These are phyloP conservation scores for Idaea aversata DNA, from an alignment of 2,888 invertebrate genomes.

Conservation along the genomic window DNA sequence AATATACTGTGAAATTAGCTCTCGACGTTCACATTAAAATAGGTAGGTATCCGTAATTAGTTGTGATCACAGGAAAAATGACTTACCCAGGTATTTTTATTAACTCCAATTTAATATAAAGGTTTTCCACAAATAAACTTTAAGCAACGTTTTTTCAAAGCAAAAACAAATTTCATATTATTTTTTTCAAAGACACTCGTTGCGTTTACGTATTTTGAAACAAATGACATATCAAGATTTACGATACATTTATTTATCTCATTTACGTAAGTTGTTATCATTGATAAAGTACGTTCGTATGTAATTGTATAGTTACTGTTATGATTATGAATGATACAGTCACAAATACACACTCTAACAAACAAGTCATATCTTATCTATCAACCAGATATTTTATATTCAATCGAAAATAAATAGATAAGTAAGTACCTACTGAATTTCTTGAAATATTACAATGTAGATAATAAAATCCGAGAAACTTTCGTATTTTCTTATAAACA, in stretches of 20 bases:
- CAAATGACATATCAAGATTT: slow-evolving; percentile 6
- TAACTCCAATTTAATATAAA: neutral
- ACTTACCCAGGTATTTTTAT: neutral
- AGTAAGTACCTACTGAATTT: neutral
- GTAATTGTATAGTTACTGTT: slow-evolving; percentile 29
- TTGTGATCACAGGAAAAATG: slow-evolving; percentile 2
- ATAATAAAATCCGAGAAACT: neutral
- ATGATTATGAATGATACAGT: slow-evolving; percentile 28
- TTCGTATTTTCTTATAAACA: neutral
- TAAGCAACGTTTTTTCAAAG: neutral
- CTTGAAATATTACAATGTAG: neutral
- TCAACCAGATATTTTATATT: slow-evolving; percentile 19
- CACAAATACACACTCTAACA: slow-evolving; percentile 25
- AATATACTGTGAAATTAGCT: slow-evolving; percentile 29
- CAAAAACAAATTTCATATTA: neutral
- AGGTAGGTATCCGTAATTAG: slow-evolving; percentile 8
- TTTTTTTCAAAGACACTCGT: neutral
- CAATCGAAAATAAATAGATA: slow-evolving; percentile 15
- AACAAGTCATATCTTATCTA: slow-evolving; percentile 34
- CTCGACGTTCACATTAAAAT: slow-evolving; percentile 20
- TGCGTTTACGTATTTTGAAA: neutral
- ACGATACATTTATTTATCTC: neutral
- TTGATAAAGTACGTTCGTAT: slow-evolving; percentile 27
- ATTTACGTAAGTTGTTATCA: slow-evolving; percentile 19
- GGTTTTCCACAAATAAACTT: neutral